Evolutionary conservation across 2,797 vertebrate species (phyloP), one percentile per base, ranked within the genome.

Genomic region (Neosilurus mollespiculum): DNA sequence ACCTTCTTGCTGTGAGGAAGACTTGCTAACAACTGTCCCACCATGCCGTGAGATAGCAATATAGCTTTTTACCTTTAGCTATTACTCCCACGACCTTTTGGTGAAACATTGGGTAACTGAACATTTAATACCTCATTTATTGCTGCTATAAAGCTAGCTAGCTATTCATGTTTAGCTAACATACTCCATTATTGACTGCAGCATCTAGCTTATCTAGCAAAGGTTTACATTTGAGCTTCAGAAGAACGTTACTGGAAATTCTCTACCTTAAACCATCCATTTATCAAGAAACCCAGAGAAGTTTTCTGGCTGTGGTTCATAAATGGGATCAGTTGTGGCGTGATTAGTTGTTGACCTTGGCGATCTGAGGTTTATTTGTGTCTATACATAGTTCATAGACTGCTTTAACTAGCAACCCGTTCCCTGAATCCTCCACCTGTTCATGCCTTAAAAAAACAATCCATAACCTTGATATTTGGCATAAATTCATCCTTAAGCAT

Each of bases 401-500:
- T 59, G 18, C 90, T 93, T 91, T 91, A 92, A 91, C 89, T 90
- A 89, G 87, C 91, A 73, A 54, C 58, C 14, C 83, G 89, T 90
- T 90, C 90, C 88, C 90, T 92, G 90, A 92, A 92, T 92, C 91
- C 90, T 90, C 92, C 93, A 94, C 92, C 93, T 95, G 94, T 90
- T 91, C 89, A 91, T 93, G 93, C 88, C 91, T 90, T 88, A 94
- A 34, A 8, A 72, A 61, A 75, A 71, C 9, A 4, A 20, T 16
- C 12, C 22, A 22, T 56, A 30, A 58, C 30, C 9, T 22, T 4
- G 3, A 43, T 20, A 82, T 43, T 51, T n/a, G 53, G 9, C 24
- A 61, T 67, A 37, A 81, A 81, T 56, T 11, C 43, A 59, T 2
- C 20, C 34, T 26, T 30, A 16, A 54, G 62, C 61, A 54, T 82